A percentile compares a stretch with the other conserved stretches of the same genome.
Evolutionary conservation across 2,888 invertebrate genomes (phyloP).

Genomic region (Limnephilus marmoratus): DNA sequence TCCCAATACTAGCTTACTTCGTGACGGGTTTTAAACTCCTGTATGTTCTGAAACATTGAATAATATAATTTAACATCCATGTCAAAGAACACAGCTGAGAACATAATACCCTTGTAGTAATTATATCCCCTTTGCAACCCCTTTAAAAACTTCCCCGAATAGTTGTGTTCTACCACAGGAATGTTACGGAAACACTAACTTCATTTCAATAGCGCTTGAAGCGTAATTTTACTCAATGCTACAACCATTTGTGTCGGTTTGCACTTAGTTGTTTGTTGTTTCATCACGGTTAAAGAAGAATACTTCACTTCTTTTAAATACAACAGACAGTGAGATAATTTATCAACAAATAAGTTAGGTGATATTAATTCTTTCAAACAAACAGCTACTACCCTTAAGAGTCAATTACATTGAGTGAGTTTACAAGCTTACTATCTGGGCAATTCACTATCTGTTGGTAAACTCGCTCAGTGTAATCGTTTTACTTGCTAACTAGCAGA

Average conservation of each 20-base stretch:
- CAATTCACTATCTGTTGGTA: no score
- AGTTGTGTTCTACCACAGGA: background rate
- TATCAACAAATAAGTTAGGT: no score
- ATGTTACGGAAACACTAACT: background rate
- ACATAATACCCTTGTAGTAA: background rate
- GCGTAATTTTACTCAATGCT: background rate
- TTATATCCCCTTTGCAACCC: background rate
- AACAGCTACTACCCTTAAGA: no score
- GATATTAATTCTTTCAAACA: no score
- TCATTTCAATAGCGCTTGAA: background rate
- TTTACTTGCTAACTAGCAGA: no score
- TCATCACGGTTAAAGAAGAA: no score
- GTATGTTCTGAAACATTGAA: background rate
- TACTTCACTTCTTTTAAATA: no score
- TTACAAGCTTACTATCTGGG: no score
- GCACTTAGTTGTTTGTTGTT: background rate
- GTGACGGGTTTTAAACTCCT: background rate
- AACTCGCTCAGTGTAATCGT: no score
- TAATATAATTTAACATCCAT: background rate
- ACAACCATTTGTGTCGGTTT: background rate
- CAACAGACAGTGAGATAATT: no score
- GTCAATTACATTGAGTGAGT: no score
- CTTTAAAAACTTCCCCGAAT: background rate
- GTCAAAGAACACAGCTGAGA: background rate
- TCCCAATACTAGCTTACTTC: background rate